A percentile compares a stretch with the other conserved stretches of the same genome.
These are phyloP conservation scores for Drosophila punjabiensis DNA, from an alignment of 1,140 invertebrate species.

Conservation along the genomic window DNA sequence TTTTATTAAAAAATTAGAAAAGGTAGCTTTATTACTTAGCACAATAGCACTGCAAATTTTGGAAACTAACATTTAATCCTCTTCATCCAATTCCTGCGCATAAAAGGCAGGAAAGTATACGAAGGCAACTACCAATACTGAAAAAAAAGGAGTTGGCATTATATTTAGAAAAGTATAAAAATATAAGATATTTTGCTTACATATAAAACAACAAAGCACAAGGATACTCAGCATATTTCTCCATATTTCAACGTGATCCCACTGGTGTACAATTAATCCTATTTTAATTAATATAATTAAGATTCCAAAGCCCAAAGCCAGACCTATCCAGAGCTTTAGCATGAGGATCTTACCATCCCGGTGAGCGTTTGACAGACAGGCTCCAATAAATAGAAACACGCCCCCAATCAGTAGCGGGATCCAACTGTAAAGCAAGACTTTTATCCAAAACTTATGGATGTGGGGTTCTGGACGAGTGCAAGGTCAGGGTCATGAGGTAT, in stretches of 20 bases:
- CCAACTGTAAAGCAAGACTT: neutral
- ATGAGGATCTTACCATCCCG: neutral
- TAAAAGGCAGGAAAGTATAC: conserved; percentile 13
- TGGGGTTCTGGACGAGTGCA: neutral
- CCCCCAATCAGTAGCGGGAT: neutral
- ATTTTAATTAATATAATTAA: neutral
- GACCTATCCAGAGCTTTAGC: neutral
- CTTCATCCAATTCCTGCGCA: neutral
- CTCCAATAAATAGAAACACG: neutral
- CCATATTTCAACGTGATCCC: no score
- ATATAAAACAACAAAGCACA: neutral
- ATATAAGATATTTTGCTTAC: no score
- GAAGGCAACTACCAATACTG: conserved; percentile 13
- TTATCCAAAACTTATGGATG: no score
- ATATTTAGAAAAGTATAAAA: no score
- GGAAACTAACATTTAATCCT: no score
- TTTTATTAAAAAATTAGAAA: neutral
- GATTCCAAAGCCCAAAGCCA: neutral
- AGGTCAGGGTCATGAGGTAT: neutral
- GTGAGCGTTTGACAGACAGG: neutral
- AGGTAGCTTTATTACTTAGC: neutral
- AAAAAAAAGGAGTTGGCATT: neutral
- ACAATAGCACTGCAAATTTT: neutral
- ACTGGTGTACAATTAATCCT: neutral
- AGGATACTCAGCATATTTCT: neutral